These are phyloP conservation scores for Odontocolon sp. DNA, from an alignment of 2,888 invertebrate genomes.

Conservation along the genomic window DNA sequence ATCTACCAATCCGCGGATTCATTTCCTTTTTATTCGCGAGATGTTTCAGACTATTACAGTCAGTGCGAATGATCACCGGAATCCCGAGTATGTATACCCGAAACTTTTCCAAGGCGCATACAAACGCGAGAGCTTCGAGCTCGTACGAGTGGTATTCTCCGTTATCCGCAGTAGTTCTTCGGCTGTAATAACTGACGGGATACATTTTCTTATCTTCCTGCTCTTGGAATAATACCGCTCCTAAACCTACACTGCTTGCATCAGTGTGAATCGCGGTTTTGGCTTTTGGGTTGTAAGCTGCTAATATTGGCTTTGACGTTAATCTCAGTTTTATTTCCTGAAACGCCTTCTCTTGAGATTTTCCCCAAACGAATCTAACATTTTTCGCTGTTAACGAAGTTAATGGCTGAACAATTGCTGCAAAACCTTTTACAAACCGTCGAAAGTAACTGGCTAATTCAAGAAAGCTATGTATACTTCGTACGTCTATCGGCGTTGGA, in stretches of 20 bases:
- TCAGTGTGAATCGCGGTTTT: conserved; percentile 74
- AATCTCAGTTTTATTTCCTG: conserved; percentile 64
- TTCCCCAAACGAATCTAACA: conserved; percentile 57
- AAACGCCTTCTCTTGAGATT: conserved; percentile 68
- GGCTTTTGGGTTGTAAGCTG: conserved; percentile 64
- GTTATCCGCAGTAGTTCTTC: conserved; percentile 42
- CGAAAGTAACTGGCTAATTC: conserved; percentile 70
- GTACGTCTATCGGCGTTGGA: conserved; percentile 60
- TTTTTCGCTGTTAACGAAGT: conserved; percentile 65
- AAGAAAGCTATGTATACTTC: conserved; percentile 67
- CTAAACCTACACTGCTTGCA: conserved; percentile 70
- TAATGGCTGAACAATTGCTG: conserved; percentile 64
- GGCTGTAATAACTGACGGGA: conserved; percentile 41
- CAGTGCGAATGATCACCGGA: conserved; percentile 46
- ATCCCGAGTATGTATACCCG: conserved; percentile 53
- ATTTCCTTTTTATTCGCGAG: conserved; percentile 13
- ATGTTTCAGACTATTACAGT: conserved; percentile 43
- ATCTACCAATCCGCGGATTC: conserved; percentile 31
- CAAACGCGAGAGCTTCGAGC: conserved; percentile 48
- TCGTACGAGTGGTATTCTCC: conserved; percentile 48
- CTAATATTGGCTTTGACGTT: conserved; percentile 64
- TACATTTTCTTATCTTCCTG: conserved; percentile 39
- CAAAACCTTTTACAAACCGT: conserved; percentile 67
- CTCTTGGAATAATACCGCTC: conserved; percentile 71
- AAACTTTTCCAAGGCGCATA: conserved; percentile 41